phyloP scores from a whole-genome alignment of 2,888 invertebrate genomes.

The Spisula solida region DNA sequence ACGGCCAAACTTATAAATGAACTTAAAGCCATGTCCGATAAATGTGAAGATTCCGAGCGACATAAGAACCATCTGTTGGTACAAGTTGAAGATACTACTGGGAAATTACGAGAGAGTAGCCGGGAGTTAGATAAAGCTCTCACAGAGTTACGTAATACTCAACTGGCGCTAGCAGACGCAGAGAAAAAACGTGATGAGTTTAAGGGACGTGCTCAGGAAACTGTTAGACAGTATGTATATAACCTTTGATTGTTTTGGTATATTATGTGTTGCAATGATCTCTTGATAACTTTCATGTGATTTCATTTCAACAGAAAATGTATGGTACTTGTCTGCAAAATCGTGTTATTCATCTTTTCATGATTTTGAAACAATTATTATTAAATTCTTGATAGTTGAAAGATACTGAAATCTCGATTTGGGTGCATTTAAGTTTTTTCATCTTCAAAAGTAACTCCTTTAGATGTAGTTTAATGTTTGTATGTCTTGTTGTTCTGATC shows the following conservation, averaged over 20 bases:
- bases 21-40: slow-evolving; percentile 83
- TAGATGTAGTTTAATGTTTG: too few relatives aligned
- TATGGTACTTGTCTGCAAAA: too few relatives aligned
- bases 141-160: slow-evolving; percentile 80
- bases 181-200: slow-evolving; percentile 85
- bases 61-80: slow-evolving; percentile 78
- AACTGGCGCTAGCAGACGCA: slow-evolving; percentile 79
- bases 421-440: too few relatives aligned
- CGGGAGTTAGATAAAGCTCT: slow-evolving; percentile 80
- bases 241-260: neutral
- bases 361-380: too few relatives aligned
- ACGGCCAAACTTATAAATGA: slow-evolving; percentile 83
- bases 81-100: slow-evolving; percentile 82
- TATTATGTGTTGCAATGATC: too few relatives aligned
- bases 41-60: slow-evolving; percentile 81
- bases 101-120: slow-evolving; percentile 79
- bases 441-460: too few relatives aligned
- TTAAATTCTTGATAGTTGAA: too few relatives aligned
- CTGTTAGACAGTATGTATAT: slow-evolving; percentile 84
- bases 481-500: too few relatives aligned
- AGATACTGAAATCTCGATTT: too few relatives aligned
- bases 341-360: too few relatives aligned
- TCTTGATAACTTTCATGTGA: too few relatives aligned
- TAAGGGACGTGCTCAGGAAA: slow-evolving; percentile 85
- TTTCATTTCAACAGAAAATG: too few relatives aligned